These are phyloP conservation scores for Mantis religiosa DNA, from an alignment of 2,888 invertebrate species.

Conservation along the genomic window DNA sequence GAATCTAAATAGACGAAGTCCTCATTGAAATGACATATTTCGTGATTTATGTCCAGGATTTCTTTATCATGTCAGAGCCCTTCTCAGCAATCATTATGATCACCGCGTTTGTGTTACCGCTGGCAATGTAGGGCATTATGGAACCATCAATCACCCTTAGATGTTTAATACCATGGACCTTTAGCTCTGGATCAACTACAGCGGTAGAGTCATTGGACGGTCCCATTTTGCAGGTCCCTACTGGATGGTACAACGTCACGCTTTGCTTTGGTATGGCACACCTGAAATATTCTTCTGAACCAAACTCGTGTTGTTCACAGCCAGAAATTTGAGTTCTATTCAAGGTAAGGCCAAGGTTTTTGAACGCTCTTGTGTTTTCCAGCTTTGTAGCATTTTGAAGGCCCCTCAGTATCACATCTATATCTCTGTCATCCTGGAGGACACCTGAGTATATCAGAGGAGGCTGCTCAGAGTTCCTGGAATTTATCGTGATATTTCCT, in stretches of 20 bases:
- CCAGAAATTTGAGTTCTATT: neutral
- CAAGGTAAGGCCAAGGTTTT: neutral
- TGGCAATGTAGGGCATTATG: constrained; percentile 83
- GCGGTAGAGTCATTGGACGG: constrained; percentile 45
- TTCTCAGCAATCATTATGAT: constrained; percentile 88
- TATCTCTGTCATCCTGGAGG: neutral
- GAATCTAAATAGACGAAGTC: too few relatives aligned
- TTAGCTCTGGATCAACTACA: constrained; percentile 75
- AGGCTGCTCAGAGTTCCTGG: neutral
- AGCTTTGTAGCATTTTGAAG: neutral
- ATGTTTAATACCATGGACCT: constrained; percentile 69
- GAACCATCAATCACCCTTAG: constrained; percentile 82
- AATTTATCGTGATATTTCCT: neutral
- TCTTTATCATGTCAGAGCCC: constrained; percentile 79
- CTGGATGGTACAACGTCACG: neutral
- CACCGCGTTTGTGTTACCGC: constrained; percentile 87
- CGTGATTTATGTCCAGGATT: constrained; percentile 59
- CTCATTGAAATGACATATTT: neutral
- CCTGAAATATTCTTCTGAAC: neutral
- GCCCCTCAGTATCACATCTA: neutral
- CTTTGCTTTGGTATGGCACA: neutral
- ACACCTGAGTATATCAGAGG: neutral
- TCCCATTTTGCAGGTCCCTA: constrained; percentile 7
- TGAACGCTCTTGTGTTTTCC: neutral
- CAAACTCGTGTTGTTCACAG: neutral